phyloP scores from a whole-genome alignment of 2,797 vertebrate genomes.

The Philypnodon macrostomus region DNA sequence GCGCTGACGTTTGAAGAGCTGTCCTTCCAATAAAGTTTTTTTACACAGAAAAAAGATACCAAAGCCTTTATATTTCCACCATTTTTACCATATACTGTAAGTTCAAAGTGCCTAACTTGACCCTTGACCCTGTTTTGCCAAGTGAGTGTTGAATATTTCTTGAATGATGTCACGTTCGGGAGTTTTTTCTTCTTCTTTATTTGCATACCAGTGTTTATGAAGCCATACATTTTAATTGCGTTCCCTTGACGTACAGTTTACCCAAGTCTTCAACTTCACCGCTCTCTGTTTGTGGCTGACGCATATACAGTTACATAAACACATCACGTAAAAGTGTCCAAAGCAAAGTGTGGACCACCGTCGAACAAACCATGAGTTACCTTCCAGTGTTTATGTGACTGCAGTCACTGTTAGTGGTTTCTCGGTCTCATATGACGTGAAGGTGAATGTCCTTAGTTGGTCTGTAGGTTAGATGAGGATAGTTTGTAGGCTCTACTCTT shows the following conservation, averaged over 20 bases:
- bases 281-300: conserved; percentile 5
- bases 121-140: neutral
- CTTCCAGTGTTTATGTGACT: conserved; percentile 15
- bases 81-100: neutral
- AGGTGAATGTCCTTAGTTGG: no score
- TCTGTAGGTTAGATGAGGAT: no score
- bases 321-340: conserved; percentile 19
- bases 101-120: neutral
- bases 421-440: no score
- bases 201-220: conserved; percentile 51
- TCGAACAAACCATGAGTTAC: conserved; percentile 6
- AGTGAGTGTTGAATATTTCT: neutral
- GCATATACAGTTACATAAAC: conserved; percentile 9
- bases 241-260: conserved; percentile 48
- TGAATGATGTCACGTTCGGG: neutral
- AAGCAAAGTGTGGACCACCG: conserved; percentile 39
- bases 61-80: neutral
- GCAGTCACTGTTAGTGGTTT: neutral
- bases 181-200: conserved; percentile 12
- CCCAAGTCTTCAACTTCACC: neutral
- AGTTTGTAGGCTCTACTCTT: no score
- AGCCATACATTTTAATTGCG: conserved; percentile 39
- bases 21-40: neutral
- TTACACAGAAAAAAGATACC: neutral
- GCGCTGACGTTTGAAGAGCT: neutral